Evolutionary conservation across 2,888 invertebrate genomes (phyloP), one percentile per base, ranked within the genome.

Genomic region (Trichopoda pennipes): DNA sequence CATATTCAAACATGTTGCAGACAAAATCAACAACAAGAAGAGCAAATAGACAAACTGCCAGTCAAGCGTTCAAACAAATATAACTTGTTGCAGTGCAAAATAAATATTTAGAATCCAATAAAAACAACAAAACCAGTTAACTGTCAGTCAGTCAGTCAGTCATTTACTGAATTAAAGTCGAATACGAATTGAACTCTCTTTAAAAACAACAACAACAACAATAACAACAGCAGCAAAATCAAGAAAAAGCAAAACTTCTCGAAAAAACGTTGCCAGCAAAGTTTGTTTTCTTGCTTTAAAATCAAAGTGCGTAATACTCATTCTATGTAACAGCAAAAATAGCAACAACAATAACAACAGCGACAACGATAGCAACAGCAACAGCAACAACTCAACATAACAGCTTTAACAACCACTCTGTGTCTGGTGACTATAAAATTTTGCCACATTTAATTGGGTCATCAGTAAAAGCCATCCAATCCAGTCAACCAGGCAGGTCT

Each of bases 401-500:
- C 35, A 28, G 42, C 44, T 19, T 56, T 38, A 32, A 21, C 35
- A 42, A 32, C 66, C 23, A 55, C 53, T 35, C 53, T 60, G 68
- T 14, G 60, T 51, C 64, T 66, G 68, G 28, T 47, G 68, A 60
- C 58, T 35, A 42, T 47, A 73, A 55, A 60, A 66, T 35, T 64
- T 81, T 75, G 75, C 82, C 82, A 75, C 79, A 68, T 75, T 74
- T 75, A 79, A 75, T 79, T 82, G 44, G 82, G 82, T 82, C 82
- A 81, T 70, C 70, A 70, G 64, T 47, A 51, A 78, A 77, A 72
- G 42, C 58, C 35, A 58, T 51, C 21, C 28, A 76, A 60, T 58
- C 44, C 66, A 69, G 55, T 70, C 61, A 63, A 23, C 49, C 55
- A 63, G 38, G 28, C 75, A 21, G 19, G 47, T 55, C 77, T 70